These are phyloP conservation scores for Syngnathus scovelli DNA, from an alignment of 2,113 vertebrate genomes.

Conservation along the genomic window DNA sequence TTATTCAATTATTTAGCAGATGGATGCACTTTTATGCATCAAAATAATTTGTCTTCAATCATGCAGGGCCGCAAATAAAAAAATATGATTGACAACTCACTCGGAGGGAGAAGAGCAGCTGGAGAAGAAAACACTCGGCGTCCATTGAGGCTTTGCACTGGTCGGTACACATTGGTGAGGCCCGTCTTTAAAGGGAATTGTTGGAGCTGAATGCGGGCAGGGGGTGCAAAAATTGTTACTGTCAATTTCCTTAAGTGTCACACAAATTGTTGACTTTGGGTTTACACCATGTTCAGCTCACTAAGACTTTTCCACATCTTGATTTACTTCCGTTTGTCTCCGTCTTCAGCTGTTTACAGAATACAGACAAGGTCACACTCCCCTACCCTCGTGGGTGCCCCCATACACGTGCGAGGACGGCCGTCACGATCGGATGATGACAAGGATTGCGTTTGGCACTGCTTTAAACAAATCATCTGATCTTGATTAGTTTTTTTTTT, in stretches of 20 bases:
- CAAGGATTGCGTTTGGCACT: neutral
- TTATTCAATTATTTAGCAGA: too few relatives aligned
- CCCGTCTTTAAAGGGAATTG: constrained; percentile 24
- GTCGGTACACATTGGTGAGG: constrained; percentile 28
- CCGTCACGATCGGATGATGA: neutral
- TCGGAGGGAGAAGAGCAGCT: constrained; percentile 11
- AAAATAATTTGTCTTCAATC: too few relatives aligned
- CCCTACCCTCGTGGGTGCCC: neutral
- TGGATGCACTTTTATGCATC: too few relatives aligned
- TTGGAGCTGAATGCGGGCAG: constrained; percentile 18
- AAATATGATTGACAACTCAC: constrained; percentile 24
- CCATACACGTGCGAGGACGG: neutral
- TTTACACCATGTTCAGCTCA: too few relatives aligned
- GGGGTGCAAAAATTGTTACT: too few relatives aligned
- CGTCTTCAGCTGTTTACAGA: neutral
- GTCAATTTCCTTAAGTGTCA: too few relatives aligned
- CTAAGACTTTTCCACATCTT: neutral
- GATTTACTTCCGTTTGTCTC: neutral
- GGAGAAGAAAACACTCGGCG: constrained; percentile 45
- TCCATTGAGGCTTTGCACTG: constrained; percentile 25
- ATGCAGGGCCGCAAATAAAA: too few relatives aligned
- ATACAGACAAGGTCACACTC: neutral
- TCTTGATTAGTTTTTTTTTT: neutral
- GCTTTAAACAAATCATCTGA: neutral
- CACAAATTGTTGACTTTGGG: neutral